Percentiles rank a stretch among this genome's conserved stretches.
These are phyloP conservation scores for Caenorhabditis sp. DNA, from an alignment of 2,888 invertebrate genomes.

Conservation along the genomic window DNA sequence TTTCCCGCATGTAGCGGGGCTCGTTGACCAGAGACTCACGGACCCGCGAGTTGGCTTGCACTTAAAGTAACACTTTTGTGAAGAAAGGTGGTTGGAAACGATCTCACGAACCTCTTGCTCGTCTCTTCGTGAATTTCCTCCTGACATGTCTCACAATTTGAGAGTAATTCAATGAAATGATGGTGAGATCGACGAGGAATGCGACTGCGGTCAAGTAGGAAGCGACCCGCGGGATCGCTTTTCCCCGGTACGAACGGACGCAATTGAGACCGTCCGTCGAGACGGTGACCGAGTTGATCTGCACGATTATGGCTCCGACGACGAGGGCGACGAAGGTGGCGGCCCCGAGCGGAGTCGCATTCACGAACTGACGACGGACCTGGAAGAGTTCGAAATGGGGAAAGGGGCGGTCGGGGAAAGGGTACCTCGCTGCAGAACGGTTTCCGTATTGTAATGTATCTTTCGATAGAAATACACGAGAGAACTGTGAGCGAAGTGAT, in stretches of 20 bases:
- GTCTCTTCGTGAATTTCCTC: constrained; percentile 75
- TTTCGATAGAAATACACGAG: constrained; percentile 76
- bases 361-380: constrained; percentile 74
- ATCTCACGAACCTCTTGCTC: constrained; percentile 68
- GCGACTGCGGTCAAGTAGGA: constrained; percentile 61
- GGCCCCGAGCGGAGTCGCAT: constrained; percentile 74
- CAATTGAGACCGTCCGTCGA: constrained; percentile 69
- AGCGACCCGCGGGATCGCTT: constrained; percentile 52
- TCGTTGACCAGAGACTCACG: constrained; percentile 71
- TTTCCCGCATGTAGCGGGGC: constrained; percentile 77
- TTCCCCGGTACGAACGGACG: constrained; percentile 59
- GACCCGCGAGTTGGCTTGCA: constrained; percentile 60
- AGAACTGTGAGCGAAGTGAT: constrained; percentile 75
- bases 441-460: constrained; percentile 77
- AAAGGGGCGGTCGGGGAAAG: not conserved
- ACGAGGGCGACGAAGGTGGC: constrained; percentile 64
- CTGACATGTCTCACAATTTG: constrained; percentile 77
- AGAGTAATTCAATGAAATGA: constrained; percentile 74
- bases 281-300: constrained; percentile 63
- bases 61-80: too few relatives aligned
- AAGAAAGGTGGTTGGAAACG: not conserved
- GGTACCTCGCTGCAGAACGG: constrained; percentile 74
- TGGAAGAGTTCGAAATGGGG: constrained; percentile 45
- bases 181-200: constrained; percentile 68
- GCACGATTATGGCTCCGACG: constrained; percentile 66